phyloP scores from a whole-genome alignment of 2,888 invertebrate species.

The Cryptophagus acutangulus region DNA sequence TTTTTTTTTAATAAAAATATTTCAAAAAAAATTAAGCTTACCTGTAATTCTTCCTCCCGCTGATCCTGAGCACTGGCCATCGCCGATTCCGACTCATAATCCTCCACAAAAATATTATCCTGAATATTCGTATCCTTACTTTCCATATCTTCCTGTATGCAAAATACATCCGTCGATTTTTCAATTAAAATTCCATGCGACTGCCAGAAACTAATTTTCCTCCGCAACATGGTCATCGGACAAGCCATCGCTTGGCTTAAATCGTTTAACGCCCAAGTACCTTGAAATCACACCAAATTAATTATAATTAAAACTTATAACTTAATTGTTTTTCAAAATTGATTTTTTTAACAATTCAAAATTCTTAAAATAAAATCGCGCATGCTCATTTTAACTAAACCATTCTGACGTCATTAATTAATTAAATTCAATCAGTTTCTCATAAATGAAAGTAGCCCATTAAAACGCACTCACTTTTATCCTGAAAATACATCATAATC shows the following conservation, averaged over 20 bases:
- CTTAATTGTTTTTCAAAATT: too few relatives aligned
- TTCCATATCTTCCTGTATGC: slow-evolving; percentile 63
- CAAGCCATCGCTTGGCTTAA: slow-evolving; percentile 80
- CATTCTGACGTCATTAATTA: too few relatives aligned
- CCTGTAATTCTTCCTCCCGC: slow-evolving; percentile 87
- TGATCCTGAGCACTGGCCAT: slow-evolving; percentile 94
- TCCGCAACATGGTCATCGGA: slow-evolving; percentile 76
- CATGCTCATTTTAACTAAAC: too few relatives aligned
- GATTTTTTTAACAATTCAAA: too few relatives aligned
- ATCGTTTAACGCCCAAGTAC: slow-evolving; percentile 82
- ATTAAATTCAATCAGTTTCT: too few relatives aligned
- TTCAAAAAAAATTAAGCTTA: slow-evolving; percentile 30
- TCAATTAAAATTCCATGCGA: slow-evolving; percentile 85
- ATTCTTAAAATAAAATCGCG: too few relatives aligned
- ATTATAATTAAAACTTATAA: too few relatives aligned
- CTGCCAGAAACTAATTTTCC: slow-evolving; percentile 91
- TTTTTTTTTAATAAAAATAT: slow-evolving; percentile 5
- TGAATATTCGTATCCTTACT: slow-evolving; percentile 53
- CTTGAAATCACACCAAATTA: slow-evolving; percentile 42
- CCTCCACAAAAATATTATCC: slow-evolving; percentile 68
- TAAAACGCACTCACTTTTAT: slow-evolving; percentile 57
- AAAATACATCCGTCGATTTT: slow-evolving; percentile 67
- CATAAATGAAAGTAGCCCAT: not conserved
- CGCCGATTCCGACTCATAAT: slow-evolving; percentile 88
- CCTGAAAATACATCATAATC: slow-evolving; percentile 88